Conservation (phyloP, 1,140 invertebrate species). For the Atta cephalotes region DNA sequence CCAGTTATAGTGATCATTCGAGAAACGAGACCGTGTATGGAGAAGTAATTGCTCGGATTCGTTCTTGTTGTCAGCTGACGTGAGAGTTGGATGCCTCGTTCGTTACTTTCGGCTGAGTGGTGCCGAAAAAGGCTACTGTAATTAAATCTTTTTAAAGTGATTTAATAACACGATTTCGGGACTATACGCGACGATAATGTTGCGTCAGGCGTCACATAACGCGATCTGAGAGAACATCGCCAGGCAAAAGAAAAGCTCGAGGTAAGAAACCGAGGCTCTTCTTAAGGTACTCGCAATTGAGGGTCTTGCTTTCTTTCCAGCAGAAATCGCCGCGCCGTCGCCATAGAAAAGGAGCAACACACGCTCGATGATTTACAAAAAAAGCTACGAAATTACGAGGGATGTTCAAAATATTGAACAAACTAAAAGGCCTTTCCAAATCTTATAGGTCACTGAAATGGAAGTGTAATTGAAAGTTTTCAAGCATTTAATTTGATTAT, state of each 20-base stretch:
- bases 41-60: slow-evolving; percentile 59
- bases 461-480: slow-evolving; percentile 12
- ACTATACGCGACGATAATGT: slow-evolving; percentile 48
- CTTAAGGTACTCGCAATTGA: slow-evolving; percentile 10
- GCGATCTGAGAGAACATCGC: not conserved
- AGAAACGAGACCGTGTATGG: slow-evolving; percentile 53
- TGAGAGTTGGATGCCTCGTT: slow-evolving; percentile 45
- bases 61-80: slow-evolving; percentile 61
- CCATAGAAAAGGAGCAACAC: slow-evolving; percentile 28
- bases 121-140: slow-evolving; percentile 52
- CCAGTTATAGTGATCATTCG: slow-evolving; percentile 45
- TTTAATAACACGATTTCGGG: slow-evolving; percentile 57
- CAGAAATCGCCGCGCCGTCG: slow-evolving; percentile 29
- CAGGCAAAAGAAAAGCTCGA: slow-evolving; percentile 33
- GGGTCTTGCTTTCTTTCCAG: slow-evolving; percentile 23
- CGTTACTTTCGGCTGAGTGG: slow-evolving; percentile 40
- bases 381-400: slow-evolving; percentile 28
- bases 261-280: slow-evolving; percentile 31
- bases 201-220: slow-evolving; percentile 43
- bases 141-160: slow-evolving; percentile 61
- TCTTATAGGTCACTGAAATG: slow-evolving; percentile 12
- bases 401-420: slow-evolving; percentile 23
- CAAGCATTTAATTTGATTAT: slow-evolving; percentile 27
- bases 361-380: slow-evolving; percentile 17
- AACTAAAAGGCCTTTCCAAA: slow-evolving; percentile 18